Evolutionary conservation across 2,113 vertebrate genomes (phyloP).

Genomic region (Thunnus thynnus): DNA sequence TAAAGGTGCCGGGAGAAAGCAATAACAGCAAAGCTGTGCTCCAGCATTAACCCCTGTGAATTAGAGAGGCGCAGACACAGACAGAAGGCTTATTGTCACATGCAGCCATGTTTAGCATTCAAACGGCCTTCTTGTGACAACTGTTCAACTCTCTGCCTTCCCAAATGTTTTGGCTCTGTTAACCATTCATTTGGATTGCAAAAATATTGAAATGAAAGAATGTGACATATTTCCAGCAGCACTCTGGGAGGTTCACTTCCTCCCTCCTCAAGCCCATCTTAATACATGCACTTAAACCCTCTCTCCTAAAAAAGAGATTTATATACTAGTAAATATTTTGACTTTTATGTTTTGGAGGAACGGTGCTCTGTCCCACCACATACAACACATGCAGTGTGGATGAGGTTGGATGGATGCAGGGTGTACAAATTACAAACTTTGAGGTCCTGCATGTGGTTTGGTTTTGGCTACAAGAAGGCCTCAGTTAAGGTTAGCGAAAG

Average conservation of each 20-base stretch:
- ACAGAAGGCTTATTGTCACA: conserved; percentile 67
- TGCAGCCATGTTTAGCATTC: conserved; percentile 70
- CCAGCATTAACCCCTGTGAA: conserved; percentile 57
- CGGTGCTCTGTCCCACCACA: too few species aligned
- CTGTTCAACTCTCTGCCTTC: conserved; percentile 54
- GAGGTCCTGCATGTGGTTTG: too few species aligned
- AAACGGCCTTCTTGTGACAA: conserved; percentile 66
- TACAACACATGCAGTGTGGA: too few species aligned
- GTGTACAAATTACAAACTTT: too few species aligned
- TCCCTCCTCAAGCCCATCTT: neutral
- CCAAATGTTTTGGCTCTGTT: conserved; percentile 55
- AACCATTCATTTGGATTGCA: conserved; percentile 49
- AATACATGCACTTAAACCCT: too few species aligned
- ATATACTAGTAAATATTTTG: neutral
- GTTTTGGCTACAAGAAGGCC: too few species aligned
- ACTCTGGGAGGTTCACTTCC: neutral
- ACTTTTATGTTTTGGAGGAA: too few species aligned
- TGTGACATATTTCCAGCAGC: conserved; percentile 34
- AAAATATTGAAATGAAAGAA: conserved; percentile 64
- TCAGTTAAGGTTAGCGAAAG: too few species aligned
- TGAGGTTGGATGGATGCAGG: too few species aligned
- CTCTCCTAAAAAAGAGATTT: neutral
- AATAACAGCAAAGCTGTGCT: conserved; percentile 70
- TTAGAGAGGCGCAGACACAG: conserved; percentile 46
- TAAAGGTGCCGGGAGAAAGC: conserved; percentile 68